Base-by-base conservation (phyloP, 2,888 invertebrate genomes). In the Eulithis testata region DNA sequence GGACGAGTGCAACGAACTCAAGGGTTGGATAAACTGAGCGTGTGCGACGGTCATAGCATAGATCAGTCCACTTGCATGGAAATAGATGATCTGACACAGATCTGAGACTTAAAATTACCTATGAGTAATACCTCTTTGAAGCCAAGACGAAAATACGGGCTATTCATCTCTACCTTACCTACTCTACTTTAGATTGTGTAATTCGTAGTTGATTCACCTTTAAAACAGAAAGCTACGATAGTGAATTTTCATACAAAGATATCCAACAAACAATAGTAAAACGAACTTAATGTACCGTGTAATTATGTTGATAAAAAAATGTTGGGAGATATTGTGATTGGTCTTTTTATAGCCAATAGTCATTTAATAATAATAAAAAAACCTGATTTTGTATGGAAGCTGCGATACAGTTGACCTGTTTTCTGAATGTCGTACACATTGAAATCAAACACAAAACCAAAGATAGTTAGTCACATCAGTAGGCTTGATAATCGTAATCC, bases 1-100 rank as follows among this genome's bases (percentile, higher is more conserved):
- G 76, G 70, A 70, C 69, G 79, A 77, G 87, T 78, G 76, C 85
- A 76, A 75, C 78, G 87, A 87, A 81, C 86, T 79, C 75, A 73
- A 80, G 81, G 78, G 82, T 77, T 73, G 81, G 79, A 78, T 84
- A 81, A 80, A 77, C 74, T 63, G 69, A 65, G 75, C 73, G 72
- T 78, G 73, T 76, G 80, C 80, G 73, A 69, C 78, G 70, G 68
- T 76, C 65, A 66, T 62, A 62, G 63, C 62, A 65, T 60, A 62
- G 63, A 69, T 65, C 45, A 63, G 65, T 67, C 66, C 50, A 60
- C 65, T 67, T 70, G 69, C 69, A 65, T 73, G 54, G 62, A 73
- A 73, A 73, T 71, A 73, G 70, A 67, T 60, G 53, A 67, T 60
- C 66, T 72, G 73, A 72, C 73, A 73, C 68, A 70, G 70, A 73